These are phyloP conservation scores for Isaurus tuberculatus DNA, from an alignment of 92 coral and sea anemone genomes.

Conservation along the genomic window DNA sequence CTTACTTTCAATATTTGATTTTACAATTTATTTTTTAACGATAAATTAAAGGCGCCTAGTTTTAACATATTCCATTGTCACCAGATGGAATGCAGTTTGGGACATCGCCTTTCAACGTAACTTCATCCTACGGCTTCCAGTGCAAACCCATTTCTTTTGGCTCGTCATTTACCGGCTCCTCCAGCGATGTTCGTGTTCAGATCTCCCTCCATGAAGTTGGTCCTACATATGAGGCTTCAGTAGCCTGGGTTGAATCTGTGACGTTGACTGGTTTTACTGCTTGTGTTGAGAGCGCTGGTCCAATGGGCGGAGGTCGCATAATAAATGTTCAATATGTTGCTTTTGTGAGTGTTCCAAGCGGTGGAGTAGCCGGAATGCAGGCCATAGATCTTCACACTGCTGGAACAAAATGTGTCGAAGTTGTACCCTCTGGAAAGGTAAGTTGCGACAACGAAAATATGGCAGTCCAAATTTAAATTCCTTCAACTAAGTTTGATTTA, in stretches of 20 bases:
- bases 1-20: too few species aligned
- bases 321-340: conserved; percentile 56
- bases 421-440: conserved; percentile 54
- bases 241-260: conserved; percentile 60
- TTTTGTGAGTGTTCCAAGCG: conserved; percentile 38
- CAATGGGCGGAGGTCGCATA: conserved; percentile 13
- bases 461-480: too few species aligned
- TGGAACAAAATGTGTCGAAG: conserved; percentile 67
- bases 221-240: conserved; percentile 54
- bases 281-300: conserved; percentile 63
- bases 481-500: too few species aligned
- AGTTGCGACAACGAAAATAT: background rate
- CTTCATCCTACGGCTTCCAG: conserved; percentile 10
- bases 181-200: conserved; percentile 54
- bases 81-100: conserved; percentile 56
- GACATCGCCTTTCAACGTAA: conserved; percentile 50
- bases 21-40: too few species aligned
- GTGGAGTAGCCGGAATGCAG: conserved; percentile 51
- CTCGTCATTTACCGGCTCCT: conserved; percentile 32
- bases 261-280: conserved; percentile 25
- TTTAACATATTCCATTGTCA: too few species aligned
- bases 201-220: conserved; percentile 35
- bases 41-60: too few species aligned
- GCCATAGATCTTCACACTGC: conserved; percentile 65
- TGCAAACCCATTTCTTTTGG: conserved; percentile 65